These are phyloP conservation scores for Sterna hirundo DNA, from an alignment of 2,113 vertebrate genomes.

Conservation along the genomic window DNA sequence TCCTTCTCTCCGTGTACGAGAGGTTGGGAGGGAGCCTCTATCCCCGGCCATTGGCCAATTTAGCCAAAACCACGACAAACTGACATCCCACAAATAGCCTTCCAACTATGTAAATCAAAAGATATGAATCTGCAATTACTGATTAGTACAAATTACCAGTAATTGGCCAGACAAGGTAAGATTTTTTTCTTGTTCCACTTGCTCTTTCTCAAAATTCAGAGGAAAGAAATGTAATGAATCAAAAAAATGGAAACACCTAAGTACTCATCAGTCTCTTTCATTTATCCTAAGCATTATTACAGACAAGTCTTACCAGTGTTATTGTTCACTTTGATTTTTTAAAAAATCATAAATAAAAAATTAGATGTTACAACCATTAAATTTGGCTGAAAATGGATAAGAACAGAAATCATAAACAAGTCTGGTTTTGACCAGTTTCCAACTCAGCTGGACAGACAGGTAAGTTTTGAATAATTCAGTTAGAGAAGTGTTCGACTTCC, in stretches of 20 bases:
- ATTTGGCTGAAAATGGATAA: not conserved
- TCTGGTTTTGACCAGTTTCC: not conserved
- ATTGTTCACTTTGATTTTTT: not conserved
- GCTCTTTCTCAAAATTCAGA: not conserved
- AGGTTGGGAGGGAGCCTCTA: too few relatives aligned
- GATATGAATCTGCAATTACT: not conserved
- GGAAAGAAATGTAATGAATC: not conserved
- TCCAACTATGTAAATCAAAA: slow-evolving; percentile 11
- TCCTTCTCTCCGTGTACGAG: too few relatives aligned
- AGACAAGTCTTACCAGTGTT: not conserved
- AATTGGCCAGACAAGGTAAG: not conserved
- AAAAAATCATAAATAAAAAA: not conserved
- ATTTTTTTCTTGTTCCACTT: not conserved
- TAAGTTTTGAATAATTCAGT: not conserved
- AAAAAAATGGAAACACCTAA: not conserved
- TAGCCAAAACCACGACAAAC: not conserved
- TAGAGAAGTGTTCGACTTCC: not conserved
- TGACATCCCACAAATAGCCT: not conserved
- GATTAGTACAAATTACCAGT: slow-evolving; percentile 18
- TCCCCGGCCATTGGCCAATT: too few relatives aligned
- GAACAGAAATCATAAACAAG: not conserved
- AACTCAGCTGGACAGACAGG: not conserved
- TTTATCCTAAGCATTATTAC: not conserved
- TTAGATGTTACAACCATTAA: not conserved
- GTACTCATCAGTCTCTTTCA: not conserved